These are phyloP conservation scores for Acridotheres tristis DNA, from an alignment of 2,797 vertebrate species.

Conservation along the genomic window DNA sequence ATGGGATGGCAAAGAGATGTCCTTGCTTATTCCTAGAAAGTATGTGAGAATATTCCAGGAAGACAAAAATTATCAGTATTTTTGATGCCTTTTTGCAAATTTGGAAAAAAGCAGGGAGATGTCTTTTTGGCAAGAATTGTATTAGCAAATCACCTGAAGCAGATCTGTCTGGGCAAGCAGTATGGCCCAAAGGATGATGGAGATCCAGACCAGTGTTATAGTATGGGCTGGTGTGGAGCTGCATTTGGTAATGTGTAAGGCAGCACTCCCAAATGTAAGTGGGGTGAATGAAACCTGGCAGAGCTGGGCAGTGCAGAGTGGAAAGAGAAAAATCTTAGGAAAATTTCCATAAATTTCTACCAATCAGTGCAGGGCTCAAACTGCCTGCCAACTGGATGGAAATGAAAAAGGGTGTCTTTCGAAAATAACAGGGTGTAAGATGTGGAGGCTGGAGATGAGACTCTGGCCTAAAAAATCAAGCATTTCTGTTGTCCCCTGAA, in stretches of 20 bases:
- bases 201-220: background rate
- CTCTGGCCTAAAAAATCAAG: background rate
- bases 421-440: background rate
- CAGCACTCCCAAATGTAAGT: background rate
- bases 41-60: background rate
- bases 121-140: background rate
- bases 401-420: fast-evolving
- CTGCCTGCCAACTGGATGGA: background rate
- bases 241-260: background rate
- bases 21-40: slow-evolving; percentile 19
- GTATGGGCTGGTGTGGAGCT: background rate
- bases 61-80: background rate
- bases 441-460: background rate
- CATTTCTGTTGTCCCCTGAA: background rate
- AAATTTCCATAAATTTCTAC: background rate
- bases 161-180: background rate
- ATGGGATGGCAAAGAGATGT: slow-evolving; percentile 10
- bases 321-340: background rate
- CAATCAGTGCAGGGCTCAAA: background rate
- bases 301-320: background rate
- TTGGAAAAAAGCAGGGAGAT: background rate
- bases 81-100: background rate
- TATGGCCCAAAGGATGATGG: background rate
- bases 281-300: background rate
- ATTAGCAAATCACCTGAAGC: background rate